Base-by-base conservation (phyloP, 2,113 vertebrate genomes). In the Sardina pilchardus region DNA sequence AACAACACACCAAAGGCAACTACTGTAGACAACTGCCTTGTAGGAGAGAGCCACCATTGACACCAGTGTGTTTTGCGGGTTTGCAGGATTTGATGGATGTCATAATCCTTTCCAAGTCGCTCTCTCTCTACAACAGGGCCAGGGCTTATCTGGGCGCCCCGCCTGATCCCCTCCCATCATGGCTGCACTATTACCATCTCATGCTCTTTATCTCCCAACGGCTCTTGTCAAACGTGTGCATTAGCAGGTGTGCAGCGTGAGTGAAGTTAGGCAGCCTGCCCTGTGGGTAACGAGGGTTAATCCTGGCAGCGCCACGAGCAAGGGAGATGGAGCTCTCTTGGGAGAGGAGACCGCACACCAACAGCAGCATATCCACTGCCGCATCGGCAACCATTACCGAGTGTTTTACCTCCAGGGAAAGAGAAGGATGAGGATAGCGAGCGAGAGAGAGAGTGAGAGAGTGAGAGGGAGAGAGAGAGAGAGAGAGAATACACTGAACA, bases 251-350 rank as follows among this genome's bases (percentile, higher is more conserved):
- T 78, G 91, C 86, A 93, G 90, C 90, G 92, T 92, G 94, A 94
- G 95, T 92, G 93, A 48, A 87, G 89, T 75, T 83, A 89, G 83
- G 90, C 85, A 6, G 84, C 88, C 89, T 85, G 86, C 82, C 86
- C 90, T 84, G 86, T 63, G 85, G 90, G 83, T 92, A 92, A 91
- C 90, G 94, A 94, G 94, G 93, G 94, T 93, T 93, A 94, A 90
- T 91, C 86, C 92, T 88, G 92, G 90, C 92, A 9, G 10, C 71
- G 1, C 30, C 0, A 47, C 45, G 75, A 90, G 88, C 90, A 80
- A 81, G 82, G 82, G 82, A 80, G 71, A 78, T 17, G 14, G 71
- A 78, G 17, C 30, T 36, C 71, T 36, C 71, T 67, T 3, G 56
- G 82, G 21, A 92, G 5, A 86, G 82, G 87, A 88, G 88, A 88